phyloP scores from a whole-genome alignment of 2,888 invertebrate species.

The Eubasilissa splendida region DNA sequence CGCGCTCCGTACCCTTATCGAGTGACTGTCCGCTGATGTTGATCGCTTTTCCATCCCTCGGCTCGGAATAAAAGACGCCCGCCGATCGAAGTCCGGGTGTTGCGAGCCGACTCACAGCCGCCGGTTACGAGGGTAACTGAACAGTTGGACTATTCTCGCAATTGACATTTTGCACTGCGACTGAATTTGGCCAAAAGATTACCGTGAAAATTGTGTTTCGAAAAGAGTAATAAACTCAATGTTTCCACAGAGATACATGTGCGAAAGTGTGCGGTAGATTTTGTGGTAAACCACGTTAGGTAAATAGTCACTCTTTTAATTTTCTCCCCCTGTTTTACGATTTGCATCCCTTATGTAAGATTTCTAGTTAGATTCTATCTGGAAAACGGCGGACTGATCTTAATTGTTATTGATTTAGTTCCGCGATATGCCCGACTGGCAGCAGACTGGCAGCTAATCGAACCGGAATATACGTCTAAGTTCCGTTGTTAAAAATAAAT shows the following conservation, averaged over 20 bases:
- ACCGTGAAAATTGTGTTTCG: conserved; percentile 19
- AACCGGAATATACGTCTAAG: background rate
- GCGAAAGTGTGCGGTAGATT: conserved; percentile 30
- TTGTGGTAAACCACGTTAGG: conserved; percentile 19
- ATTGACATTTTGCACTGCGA: background rate
- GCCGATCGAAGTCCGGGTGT: conserved; percentile 15
- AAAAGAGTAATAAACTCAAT: background rate
- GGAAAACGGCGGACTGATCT: background rate
- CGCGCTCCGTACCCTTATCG: conserved; percentile 34
- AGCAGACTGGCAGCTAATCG: background rate
- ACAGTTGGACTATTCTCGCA: background rate
- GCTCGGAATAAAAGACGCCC: conserved; percentile 32
- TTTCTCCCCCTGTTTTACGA: background rate
- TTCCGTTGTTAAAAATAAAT: background rate
- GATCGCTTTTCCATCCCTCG: conserved; percentile 34
- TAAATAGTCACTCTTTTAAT: background rate
- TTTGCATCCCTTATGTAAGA: conserved; percentile 28
- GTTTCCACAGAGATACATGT: background rate
- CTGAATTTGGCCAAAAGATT: background rate
- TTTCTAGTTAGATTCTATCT: conserved; percentile 4
- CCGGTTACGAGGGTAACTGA: background rate
- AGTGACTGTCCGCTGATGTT: conserved; percentile 28
- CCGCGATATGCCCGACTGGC: conserved; percentile 1
- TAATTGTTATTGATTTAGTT: conserved; percentile 19
- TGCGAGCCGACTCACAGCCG: background rate